Evolutionary conservation across 2,797 vertebrate genomes (phyloP), one percentile per base, ranked within the genome.

Genomic region (Gouania willdenowi): DNA sequence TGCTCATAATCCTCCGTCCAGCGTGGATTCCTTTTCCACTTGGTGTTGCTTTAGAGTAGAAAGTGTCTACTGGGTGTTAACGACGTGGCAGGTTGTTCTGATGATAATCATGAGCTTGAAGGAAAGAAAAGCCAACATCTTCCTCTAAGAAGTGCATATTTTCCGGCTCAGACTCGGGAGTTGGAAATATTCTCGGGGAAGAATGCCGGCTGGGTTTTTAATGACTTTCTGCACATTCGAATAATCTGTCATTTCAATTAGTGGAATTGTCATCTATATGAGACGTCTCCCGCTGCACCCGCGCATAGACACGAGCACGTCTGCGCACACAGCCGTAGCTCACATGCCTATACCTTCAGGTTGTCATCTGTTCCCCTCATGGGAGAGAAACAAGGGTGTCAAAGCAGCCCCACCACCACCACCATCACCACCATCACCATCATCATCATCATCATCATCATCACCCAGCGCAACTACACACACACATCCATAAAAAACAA

Each of bases 221-320:
- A 88, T 86, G 86, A 89, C 84, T 87, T 88, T 89, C 87, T 81
- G 71, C 87, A 84, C 84, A 87, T 90, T 89, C 86, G 86, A 89
- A 89, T 90, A 86, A 90, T 89, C 88, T 90, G 87, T 90, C 87
- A 87, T 87, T 88, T 88, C 87, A 88, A 88, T 89, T 90, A 88
- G 82, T 50, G 18, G 82, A 72, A 86, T 88, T 89, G 86, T 90
- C 87, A 89, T 87, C 77, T 74, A 26, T 74, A 26, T 55, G 69
- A 87, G 81, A 88, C 57, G 77, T 82, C 79, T 87, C 69, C 75
- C 27, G 66, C 75, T 73, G 82, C 81, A 82, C 78, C 48, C 64
- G 20, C 59, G 42, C 69, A 41, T 65, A 75, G 65, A 74, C 75
- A 77, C 77, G 71, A 60, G 51, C 54, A 50, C 19, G 7, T 4